phyloP scores from a whole-genome alignment of 2,888 invertebrate species.

The Euspilapteryx auroguttella region DNA sequence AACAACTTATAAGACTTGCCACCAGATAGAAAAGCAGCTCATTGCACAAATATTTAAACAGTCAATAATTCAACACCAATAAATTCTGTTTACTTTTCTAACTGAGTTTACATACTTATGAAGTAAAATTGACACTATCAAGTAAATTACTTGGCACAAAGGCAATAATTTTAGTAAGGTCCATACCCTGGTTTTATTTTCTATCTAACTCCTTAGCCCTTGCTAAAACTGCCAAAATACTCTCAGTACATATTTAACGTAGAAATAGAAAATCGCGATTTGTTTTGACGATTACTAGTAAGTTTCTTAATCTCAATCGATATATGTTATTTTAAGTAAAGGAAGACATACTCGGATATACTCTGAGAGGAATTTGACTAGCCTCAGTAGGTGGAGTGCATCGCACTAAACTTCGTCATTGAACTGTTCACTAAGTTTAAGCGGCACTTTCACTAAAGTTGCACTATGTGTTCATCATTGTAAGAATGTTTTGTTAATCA shows the following conservation, averaged over 20 bases:
- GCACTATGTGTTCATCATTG: conserved; percentile 23
- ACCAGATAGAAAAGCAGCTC: no score
- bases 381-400: conserved; percentile 39
- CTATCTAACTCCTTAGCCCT: conserved; percentile 28
- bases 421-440: no score
- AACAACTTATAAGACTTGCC: no score
- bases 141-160: conserved; percentile 59
- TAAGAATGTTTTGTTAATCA: conserved; percentile 22
- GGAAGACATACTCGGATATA: conserved; percentile 37
- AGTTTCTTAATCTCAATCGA: conserved; percentile 1
- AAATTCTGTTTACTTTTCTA: conserved; percentile 41
- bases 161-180: conserved; percentile 38
- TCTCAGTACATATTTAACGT: conserved; percentile 36
- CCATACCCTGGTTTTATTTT: conserved; percentile 45
- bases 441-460: not conserved
- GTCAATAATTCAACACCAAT: conserved; percentile 41
- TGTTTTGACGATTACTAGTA: conserved; percentile 1
- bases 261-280: not conserved
- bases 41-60: conserved; percentile 51
- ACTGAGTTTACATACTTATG: no score
- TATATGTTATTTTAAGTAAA: conserved; percentile 13
- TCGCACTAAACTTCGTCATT: conserved; percentile 21
- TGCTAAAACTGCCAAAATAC: conserved; percentile 44
- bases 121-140: conserved; percentile 53
- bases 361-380: conserved; percentile 54